phyloP scores from a whole-genome alignment of 2,113 vertebrate species.

The Callipepla californica region DNA sequence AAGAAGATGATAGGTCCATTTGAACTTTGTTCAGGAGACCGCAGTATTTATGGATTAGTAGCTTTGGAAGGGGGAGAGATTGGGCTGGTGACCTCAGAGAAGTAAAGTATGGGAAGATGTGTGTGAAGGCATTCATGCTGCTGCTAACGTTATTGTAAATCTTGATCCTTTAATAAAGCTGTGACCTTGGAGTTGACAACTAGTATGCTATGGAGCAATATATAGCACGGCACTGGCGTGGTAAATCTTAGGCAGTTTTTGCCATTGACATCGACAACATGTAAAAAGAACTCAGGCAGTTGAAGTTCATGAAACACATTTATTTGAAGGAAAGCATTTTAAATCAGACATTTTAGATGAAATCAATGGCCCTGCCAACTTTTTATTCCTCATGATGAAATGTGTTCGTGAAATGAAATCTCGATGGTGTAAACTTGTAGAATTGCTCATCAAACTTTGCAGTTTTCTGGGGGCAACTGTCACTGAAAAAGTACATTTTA shows the following conservation, averaged over 20 bases:
- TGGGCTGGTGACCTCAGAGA: constrained; percentile 30
- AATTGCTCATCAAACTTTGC: neutral
- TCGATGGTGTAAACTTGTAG: constrained; percentile 16
- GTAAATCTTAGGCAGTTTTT: constrained; percentile 41
- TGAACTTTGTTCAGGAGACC: neutral
- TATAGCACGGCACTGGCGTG: neutral
- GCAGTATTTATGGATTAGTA: constrained; percentile 4
- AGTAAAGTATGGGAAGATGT: constrained; percentile 42
- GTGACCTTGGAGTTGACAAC: constrained; percentile 68
- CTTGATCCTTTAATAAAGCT: constrained; percentile 67
- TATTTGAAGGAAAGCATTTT: constrained; percentile 54
- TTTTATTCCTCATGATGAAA: constrained; percentile 65
- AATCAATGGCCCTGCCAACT: constrained; percentile 63
- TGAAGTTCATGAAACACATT: constrained; percentile 45
- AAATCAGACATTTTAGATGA: constrained; percentile 56
- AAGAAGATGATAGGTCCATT: neutral
- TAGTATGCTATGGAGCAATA: neutral
- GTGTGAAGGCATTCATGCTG: constrained; percentile 30
- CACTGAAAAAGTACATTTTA: neutral
- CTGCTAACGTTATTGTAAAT: constrained; percentile 57
- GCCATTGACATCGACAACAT: constrained; percentile 30
- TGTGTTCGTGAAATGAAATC: constrained; percentile 60
- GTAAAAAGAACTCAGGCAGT: constrained; percentile 44
- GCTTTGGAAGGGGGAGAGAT: constrained; percentile 38
- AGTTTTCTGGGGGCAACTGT: neutral